Evolutionary conservation across 1,140 invertebrate genomes (phyloP).

Genomic region (Plutomurus gul): DNA sequence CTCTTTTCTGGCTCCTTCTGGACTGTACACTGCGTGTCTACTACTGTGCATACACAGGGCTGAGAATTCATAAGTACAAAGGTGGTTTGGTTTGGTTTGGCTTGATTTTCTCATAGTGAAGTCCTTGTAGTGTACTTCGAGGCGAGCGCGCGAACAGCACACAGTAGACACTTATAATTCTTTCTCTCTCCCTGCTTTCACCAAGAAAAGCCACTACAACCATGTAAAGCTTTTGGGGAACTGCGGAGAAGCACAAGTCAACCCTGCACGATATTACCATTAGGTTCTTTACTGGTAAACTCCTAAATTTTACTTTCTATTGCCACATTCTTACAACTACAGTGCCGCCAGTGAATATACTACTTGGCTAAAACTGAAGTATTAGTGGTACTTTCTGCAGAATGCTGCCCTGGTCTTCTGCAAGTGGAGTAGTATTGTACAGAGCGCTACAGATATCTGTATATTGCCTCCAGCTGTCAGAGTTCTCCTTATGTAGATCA

Average conservation of each 20-base stretch:
- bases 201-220: not conserved
- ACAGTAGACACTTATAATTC: not conserved
- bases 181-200: constrained; percentile 5
- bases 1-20: too few species aligned
- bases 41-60: not conserved
- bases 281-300: constrained; percentile 21
- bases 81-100: not conserved
- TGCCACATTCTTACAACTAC: not conserved
- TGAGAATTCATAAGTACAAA: too few species aligned
- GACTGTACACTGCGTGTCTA: not conserved
- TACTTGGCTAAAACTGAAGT: not conserved
- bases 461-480: constrained; percentile 22
- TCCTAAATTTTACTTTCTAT: constrained; percentile 30
- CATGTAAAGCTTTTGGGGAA: not conserved
- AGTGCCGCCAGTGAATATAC: not conserved
- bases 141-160: too few species aligned
- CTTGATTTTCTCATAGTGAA: not conserved
- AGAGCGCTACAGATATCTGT: not conserved
- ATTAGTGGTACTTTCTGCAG: not conserved
- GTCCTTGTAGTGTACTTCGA: too few species aligned
- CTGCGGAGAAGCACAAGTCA: not conserved
- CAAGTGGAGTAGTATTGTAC: not conserved
- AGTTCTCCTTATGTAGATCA: not conserved
- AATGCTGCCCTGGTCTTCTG: not conserved
- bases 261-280: not conserved